Base-by-base conservation (phyloP, 2,888 invertebrate species). In the Catocala fraxini region DNA sequence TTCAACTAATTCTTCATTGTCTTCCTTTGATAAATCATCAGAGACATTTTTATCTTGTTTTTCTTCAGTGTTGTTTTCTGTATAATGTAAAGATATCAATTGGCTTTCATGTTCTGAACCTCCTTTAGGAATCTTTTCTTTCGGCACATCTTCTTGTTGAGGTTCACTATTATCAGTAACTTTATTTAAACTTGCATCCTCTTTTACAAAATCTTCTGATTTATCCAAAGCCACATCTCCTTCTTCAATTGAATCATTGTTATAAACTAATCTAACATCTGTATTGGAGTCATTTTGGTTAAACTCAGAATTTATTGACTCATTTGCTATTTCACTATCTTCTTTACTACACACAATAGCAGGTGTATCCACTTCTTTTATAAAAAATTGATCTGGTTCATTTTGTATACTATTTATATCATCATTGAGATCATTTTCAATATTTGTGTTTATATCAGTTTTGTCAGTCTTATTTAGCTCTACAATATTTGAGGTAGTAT, bases 211-310 rank as follows among this genome's bases (percentile, higher is more conserved):
- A 52, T 55, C 59, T 62, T 63, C 66, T 42, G 47, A 57, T 41
- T 43, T 53, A 47, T 69, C 56, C 39, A 39, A 53, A 7, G 58
- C 68, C 41, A 61, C 60, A 45, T 73, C 81, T 69, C 88, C 87
- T 48, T 73, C 68, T 63, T 75, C 75, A 49, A 70, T 34, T 15
- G 77, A 82, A 63, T 80, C 74, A 59, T 80, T 75, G 75, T 81
- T 80, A 52, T 81, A 78, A 35, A 82, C 75, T 66, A 84, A 66
- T 54, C 68, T 75, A 41, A 82, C 75, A 52, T 75, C 77, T 41
- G 75, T 63, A 60, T 81, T 80, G 43, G 80, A 80, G 64, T 77
- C 73, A 65, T 79, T 70, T 63, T 59, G 41, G 43, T 57, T 64
- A 33, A 49, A 25, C 2, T 42, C 42, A 51, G 6, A 49, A 35